Conservation (phyloP, 2,797 vertebrate species). For the Uromys caudimaculatus region DNA sequence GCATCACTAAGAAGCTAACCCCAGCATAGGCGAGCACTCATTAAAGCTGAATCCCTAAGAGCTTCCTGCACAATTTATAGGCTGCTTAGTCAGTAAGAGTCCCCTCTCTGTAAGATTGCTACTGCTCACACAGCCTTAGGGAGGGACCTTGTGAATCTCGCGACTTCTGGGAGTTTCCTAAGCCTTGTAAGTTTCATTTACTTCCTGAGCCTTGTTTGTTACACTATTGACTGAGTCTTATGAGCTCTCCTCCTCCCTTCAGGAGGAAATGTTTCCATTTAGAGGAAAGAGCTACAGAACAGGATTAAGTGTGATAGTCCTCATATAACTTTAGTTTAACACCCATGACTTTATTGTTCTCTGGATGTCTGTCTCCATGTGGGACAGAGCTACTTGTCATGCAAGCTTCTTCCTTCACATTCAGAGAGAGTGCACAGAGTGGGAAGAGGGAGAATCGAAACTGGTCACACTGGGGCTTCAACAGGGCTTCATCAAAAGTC, state of each 20-base stretch:
- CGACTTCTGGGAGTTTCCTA: neutral
- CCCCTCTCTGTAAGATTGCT: neutral
- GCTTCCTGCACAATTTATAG: neutral
- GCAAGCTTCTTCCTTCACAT: neutral
- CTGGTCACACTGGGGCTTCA: neutral
- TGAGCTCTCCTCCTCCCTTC: neutral
- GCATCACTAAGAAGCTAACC: neutral
- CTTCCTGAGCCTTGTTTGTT: neutral
- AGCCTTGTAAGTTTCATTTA: neutral
- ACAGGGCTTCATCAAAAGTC: neutral
- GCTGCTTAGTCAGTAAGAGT: neutral
- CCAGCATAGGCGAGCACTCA: neutral
- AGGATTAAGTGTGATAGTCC: conserved; percentile 1
- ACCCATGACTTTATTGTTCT: neutral
- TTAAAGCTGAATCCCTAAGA: neutral
- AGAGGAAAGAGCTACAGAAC: neutral
- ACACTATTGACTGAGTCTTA: too few relatives aligned
- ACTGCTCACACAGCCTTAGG: neutral
- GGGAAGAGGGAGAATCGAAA: neutral
- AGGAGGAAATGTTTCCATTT: neutral
- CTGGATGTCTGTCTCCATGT: neutral
- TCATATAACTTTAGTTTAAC: neutral
- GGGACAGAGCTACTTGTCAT: neutral
- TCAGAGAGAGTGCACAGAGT: neutral
- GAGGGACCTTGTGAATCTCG: neutral